A percentile compares a stretch with the other conserved stretches of the same genome.
These are phyloP conservation scores for Lysandra coridon DNA, from an alignment of 2,888 invertebrate genomes.

Conservation along the genomic window DNA sequence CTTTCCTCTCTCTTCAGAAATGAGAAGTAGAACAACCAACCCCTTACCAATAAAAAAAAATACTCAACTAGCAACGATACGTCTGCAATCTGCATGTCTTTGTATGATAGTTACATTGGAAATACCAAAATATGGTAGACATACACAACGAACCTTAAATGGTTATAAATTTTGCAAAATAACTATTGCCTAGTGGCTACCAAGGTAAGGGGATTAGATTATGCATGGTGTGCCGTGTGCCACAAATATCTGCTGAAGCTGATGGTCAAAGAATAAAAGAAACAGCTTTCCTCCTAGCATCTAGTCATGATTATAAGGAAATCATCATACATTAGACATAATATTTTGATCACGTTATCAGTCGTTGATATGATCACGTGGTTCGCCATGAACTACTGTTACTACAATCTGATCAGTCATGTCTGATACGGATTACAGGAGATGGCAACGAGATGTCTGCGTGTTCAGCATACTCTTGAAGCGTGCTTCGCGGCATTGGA, in stretches of 20 bases:
- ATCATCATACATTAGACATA: neutral
- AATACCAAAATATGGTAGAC: too few species aligned
- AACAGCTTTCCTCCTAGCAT: neutral
- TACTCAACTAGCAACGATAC: too few species aligned
- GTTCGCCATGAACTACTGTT: neutral
- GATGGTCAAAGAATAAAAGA: neutral
- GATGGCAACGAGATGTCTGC: slow-evolving; percentile 6
- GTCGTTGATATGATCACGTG: slow-evolving; percentile 18
- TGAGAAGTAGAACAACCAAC: too few species aligned
- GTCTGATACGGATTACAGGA: neutral
- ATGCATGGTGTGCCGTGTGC: too few species aligned
- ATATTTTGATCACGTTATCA: neutral
- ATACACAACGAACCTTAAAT: too few species aligned
- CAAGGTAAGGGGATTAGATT: too few species aligned
- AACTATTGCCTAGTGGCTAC: too few species aligned
- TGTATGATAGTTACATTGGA: too few species aligned
- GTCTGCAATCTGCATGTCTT: too few species aligned
- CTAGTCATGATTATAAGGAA: neutral
- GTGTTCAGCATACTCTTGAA: neutral
- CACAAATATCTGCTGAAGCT: too few species aligned
- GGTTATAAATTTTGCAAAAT: too few species aligned
- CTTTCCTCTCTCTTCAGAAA: neutral
- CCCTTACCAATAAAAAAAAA: too few species aligned
- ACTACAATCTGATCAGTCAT: neutral
- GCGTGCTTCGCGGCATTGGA: neutral